These are phyloP conservation scores for Cyphomyrmex costatus DNA, from an alignment of 1,140 invertebrate species.

Conservation along the genomic window DNA sequence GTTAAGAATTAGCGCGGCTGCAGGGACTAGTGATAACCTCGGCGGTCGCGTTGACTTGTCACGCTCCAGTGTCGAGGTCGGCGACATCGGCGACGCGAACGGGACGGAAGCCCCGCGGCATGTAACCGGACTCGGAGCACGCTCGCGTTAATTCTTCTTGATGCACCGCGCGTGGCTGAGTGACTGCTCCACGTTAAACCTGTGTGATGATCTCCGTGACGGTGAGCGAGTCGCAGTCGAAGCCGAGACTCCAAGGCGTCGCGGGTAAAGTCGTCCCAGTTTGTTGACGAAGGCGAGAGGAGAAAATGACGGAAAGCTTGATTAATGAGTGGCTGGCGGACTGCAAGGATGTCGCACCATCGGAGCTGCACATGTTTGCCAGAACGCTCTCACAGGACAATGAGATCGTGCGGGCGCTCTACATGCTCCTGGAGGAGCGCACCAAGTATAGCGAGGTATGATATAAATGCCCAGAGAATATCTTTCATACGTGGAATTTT, in stretches of 20 bases:
- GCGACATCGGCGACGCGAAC: neutral
- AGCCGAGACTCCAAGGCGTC: slow-evolving; percentile 41
- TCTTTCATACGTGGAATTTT: neutral
- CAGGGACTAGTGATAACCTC: slow-evolving; percentile 12
- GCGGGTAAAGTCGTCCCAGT: slow-evolving; percentile 56
- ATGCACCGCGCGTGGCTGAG: neutral
- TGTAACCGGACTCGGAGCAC: neutral
- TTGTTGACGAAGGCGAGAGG: slow-evolving; percentile 66
- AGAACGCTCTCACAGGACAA: slow-evolving; percentile 92
- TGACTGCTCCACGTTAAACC: neutral
- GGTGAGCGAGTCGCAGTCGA: slow-evolving; percentile 24
- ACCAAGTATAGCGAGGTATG: slow-evolving; percentile 88
- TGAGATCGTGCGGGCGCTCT: slow-evolving; percentile 92
- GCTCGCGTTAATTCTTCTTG: neutral
- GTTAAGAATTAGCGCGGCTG: neutral
- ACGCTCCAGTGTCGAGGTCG: neutral
- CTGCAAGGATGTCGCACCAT: slow-evolving; percentile 91
- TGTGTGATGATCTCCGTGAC: slow-evolving; percentile 56
- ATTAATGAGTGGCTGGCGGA: slow-evolving; percentile 94
- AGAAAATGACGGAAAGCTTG: slow-evolving; percentile 91
- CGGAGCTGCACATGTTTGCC: slow-evolving; percentile 92
- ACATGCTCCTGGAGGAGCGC: slow-evolving; percentile 90
- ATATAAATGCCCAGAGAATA: neutral
- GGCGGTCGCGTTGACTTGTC: neutral
- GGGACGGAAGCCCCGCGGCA: neutral